Conservation (phyloP, 2,797 vertebrate species). For the Hydrophis major region DNA sequence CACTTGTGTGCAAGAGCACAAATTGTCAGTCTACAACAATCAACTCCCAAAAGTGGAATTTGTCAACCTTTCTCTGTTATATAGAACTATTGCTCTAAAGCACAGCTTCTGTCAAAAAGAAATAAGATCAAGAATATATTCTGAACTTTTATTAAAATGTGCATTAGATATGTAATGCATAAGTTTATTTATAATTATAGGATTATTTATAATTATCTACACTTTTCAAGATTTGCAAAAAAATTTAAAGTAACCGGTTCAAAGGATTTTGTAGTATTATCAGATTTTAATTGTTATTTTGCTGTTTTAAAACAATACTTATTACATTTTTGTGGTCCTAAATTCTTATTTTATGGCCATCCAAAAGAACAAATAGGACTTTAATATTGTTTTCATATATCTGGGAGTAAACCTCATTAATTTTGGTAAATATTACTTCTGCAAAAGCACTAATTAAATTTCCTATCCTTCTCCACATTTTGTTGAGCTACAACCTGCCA, state of each 20-base stretch:
- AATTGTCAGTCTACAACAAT: not conserved
- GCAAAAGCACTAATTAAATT: not conserved
- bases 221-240: not conserved
- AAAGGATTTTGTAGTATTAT: not conserved
- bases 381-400: not conserved
- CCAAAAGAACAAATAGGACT: not conserved
- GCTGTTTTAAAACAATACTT: not conserved
- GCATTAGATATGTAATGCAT: not conserved
- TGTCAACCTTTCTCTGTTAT: not conserved
- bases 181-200: not conserved
- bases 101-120: not conserved
- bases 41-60: not conserved
- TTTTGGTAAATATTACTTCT: not conserved
- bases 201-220: not conserved
- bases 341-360: not conserved
- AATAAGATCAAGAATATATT: not conserved
- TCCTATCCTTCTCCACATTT: not conserved
- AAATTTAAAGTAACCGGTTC: not conserved
- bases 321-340: not conserved
- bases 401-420: not conserved
- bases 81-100: not conserved
- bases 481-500: not conserved
- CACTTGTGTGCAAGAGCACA: not conserved
- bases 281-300: not conserved
- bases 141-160: not conserved